Base-by-base conservation (phyloP, 2,888 invertebrate species). In the Drosophila subsilvestris region DNA sequence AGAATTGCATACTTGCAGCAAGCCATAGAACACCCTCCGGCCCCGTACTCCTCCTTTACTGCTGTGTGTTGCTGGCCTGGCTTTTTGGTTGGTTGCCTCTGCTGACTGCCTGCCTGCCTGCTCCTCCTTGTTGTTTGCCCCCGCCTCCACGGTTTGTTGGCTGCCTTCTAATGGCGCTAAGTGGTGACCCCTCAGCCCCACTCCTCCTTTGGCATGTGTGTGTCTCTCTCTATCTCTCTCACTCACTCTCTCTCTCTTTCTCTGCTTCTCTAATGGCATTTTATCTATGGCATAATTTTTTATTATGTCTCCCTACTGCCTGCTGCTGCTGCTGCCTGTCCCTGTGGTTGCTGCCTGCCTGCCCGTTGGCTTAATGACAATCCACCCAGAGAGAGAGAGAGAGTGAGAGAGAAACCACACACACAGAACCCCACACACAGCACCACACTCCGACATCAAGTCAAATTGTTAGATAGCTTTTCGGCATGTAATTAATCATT, bases 1-100 rank as follows among this genome's bases (percentile, higher is more conserved):
- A 79, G 87, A 89, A 90, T 83, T 90, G 90, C 90, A 90, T 90
- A 87, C 88, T 90, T 90, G 89, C 90, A 90, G 88, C 79, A 6
- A 6, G 37, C 37, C 37, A 37, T n/a, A 37, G 14, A 37, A n/a
- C n/a, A 5, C 80, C 68, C 69, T 65, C 65, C 63, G 12, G 44
- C 17, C 43, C 44, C 27, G 17, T 29, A 18, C 45, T 18, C 48
- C 50, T 20, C 55, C 45, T 18, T 3, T 3, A 2, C 20, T 20
- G 20, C 47, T n/a, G n/a, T n/a, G n/a, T n/a, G n/a, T n/a, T 71
- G 50, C 62, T 63, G 54, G 55, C 32, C 57, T 62, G 71, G 60
- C 72, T 54, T 69, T 66, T 68, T 76, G 80, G 75, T 75, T 86
- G 75, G 66, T 73, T 69, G 60, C 60, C 59, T 44, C 59, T 58